These are phyloP conservation scores for Anticlea derivata DNA, from an alignment of 2,888 invertebrate genomes.

Conservation along the genomic window DNA sequence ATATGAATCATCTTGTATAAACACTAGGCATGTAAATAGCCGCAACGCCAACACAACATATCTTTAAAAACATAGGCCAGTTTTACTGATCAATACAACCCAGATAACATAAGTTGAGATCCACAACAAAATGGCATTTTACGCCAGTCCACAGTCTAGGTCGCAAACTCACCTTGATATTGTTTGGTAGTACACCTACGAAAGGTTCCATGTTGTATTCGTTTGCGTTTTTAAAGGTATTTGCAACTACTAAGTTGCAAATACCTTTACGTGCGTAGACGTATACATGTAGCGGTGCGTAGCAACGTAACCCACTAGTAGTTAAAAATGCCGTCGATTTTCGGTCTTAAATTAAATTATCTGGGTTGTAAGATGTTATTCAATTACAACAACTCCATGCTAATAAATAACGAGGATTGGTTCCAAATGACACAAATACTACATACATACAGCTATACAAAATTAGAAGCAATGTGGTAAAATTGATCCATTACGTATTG, in stretches of 20 bases:
- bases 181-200: too few species aligned
- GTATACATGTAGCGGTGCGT: too few species aligned
- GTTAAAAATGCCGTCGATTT: too few species aligned
- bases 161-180: too few species aligned
- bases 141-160: too few species aligned
- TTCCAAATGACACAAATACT: constrained; percentile 57
- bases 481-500: constrained; percentile 15
- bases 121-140: background rate
- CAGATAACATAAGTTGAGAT: background rate
- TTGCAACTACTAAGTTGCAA: too few species aligned
- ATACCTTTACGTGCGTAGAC: too few species aligned
- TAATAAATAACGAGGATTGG: constrained; percentile 61
- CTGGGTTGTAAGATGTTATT: background rate
- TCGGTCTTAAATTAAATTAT: background rate
- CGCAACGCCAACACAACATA: constrained; percentile 15
- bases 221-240: too few species aligned
- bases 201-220: too few species aligned
- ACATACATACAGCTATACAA: constrained; percentile 37
- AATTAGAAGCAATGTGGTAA: constrained; percentile 7
- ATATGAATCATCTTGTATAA: too few species aligned
- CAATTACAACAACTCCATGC: constrained; percentile 39
- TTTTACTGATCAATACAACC: constrained; percentile 32
- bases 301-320: too few species aligned
- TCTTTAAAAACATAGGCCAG: constrained; percentile 41
- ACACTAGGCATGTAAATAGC: too few species aligned